Conservation (phyloP, 2,797 vertebrate species). For the Cynodonichthys magdalenae region DNA sequence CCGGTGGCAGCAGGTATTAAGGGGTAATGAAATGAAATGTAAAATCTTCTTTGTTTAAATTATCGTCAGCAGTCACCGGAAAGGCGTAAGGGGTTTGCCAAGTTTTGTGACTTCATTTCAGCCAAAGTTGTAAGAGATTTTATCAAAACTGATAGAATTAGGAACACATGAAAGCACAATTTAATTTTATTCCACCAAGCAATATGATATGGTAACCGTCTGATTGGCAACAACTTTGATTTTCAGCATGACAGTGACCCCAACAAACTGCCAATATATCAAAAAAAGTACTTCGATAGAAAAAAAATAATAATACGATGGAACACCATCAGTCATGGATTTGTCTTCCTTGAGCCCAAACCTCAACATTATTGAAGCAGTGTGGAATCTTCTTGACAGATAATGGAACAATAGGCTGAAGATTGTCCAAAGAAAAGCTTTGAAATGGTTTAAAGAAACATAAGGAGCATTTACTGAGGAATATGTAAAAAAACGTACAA, state of each 20-base stretch:
- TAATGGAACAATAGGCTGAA: constrained; percentile 2
- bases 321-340: constrained; percentile 6
- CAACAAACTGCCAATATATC: constrained; percentile 1
- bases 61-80: not conserved
- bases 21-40: not conserved
- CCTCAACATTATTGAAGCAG: constrained; percentile 7
- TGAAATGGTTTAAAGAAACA: not conserved
- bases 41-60: not conserved
- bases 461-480: not conserved
- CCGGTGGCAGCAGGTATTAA: not conserved
- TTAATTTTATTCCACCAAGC: not conserved
- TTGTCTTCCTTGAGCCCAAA: not conserved
- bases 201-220: not conserved
- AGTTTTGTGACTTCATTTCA: not conserved
- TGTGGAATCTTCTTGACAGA: constrained; percentile 5
- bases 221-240: not conserved
- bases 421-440: not conserved
- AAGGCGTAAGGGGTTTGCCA: not conserved
- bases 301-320: not conserved
- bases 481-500: not conserved
- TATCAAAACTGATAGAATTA: not conserved
- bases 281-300: constrained; percentile 2
- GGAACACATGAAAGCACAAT: not conserved
- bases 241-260: not conserved
- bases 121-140: not conserved